Evolutionary conservation across 2,113 vertebrate genomes (phyloP).

Genomic region (Cyanoliseus patagonus): DNA sequence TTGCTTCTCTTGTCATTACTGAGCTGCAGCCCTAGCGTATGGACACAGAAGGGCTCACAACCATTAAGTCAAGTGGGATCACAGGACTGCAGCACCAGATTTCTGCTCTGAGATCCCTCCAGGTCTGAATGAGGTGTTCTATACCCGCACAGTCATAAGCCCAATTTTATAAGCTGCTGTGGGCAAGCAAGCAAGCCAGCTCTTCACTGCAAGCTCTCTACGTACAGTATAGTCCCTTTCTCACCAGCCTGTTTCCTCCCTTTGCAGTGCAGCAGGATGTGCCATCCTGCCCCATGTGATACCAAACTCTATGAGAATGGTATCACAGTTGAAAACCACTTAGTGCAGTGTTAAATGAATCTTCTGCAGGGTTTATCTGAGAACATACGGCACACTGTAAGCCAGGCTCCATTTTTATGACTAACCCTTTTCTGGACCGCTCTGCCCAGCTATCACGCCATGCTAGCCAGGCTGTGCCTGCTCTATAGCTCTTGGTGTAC

Average conservation of each 20-base stretch:
- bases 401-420: background rate
- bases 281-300: background rate
- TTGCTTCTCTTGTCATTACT: background rate
- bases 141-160: background rate
- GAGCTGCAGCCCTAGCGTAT: background rate
- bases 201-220: background rate
- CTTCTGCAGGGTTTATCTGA: background rate
- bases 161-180: background rate
- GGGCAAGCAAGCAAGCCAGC: background rate
- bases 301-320: background rate
- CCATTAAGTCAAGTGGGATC: background rate
- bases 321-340: background rate
- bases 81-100: background rate
- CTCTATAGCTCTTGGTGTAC: background rate
- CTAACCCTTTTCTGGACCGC: background rate
- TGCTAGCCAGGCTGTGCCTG: background rate
- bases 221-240: background rate
- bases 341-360: too few relatives aligned
- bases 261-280: background rate
- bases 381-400: background rate
- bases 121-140: background rate
- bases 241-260: background rate
- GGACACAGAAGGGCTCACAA: background rate
- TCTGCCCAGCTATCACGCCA: background rate
- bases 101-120: background rate